Base-by-base conservation (phyloP, 2,113 vertebrate genomes). In the Poeciliopsis turrubarensis region DNA sequence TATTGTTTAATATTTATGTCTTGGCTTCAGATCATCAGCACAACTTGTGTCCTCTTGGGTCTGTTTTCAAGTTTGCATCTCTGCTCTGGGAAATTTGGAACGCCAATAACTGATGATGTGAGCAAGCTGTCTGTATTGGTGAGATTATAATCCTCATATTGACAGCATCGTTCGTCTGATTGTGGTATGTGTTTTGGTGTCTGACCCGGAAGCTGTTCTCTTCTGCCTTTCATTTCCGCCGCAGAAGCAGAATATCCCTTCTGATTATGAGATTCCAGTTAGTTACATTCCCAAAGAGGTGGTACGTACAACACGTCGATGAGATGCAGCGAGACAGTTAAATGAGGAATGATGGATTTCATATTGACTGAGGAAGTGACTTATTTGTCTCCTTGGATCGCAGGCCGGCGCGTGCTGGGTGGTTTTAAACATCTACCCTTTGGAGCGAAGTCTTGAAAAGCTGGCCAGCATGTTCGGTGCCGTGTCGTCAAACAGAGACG, bases 21-120 rank as follows among this genome's bases (percentile, higher is more conserved):
- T 60, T 37, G 2, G 25, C 26, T 27, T 67, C 77, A 93, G 92
- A 93, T 93, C 79, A 89, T 87, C 79, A 89, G 84, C 86, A 78
- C 89, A 88, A 68, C 89, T 91, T 91, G 90, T 86, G 85, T 93
- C 91, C 80, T 93, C 86, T 75, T 92, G 85, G 86, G 89, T 92
- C 88, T 93, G 31, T 70, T 92, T 64, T 84, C 87, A 26, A 89
- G 77, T 86, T 70, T 91, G 31, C 88, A 88, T 84, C 80, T 91
- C 68, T 93, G 89, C 83, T 90, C 76, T 19, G 92, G 82, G 62
- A 91, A 93, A 77, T 91, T 92, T 79, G 91, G 89, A 68, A 81
- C 83, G 1, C 89, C 89, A 10, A 92, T 93, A 67, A 93, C 91
- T 70, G 90, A 93, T 60, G 92, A 93, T 91, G 91, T 93, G 90